These are phyloP conservation scores for Periplaneta americana DNA, from an alignment of 1,140 invertebrate species.

Conservation along the genomic window DNA sequence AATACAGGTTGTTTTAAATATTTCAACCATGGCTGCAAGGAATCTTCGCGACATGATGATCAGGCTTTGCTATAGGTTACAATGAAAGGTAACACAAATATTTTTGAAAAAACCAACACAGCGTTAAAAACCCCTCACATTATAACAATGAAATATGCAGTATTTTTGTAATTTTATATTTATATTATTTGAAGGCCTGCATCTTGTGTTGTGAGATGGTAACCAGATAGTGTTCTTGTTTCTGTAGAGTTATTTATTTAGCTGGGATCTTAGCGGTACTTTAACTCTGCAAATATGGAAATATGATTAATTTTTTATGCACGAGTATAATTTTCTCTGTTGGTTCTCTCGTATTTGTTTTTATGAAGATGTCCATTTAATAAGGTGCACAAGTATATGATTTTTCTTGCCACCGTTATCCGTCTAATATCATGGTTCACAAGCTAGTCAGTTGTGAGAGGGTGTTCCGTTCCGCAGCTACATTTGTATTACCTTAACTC, in stretches of 20 bases:
- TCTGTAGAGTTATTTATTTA: neutral
- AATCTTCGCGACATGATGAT: neutral
- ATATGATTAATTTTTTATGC: neutral
- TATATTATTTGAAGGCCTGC: neutral
- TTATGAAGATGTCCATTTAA: neutral
- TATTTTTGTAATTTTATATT: neutral
- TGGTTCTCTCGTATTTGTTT: neutral
- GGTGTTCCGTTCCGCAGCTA: neutral
- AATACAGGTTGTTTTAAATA: slow-evolving; percentile 1
- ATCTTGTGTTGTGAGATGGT: neutral
- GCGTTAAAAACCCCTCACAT: neutral
- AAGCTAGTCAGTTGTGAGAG: neutral
- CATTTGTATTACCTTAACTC: neutral
- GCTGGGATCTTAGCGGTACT: neutral
- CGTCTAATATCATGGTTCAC: neutral
- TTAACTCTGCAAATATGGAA: neutral
- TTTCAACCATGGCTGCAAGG: slow-evolving; percentile 3
- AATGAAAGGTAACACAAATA: neutral
- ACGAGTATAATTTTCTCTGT: neutral
- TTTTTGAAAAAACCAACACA: neutral
- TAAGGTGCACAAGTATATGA: neutral
- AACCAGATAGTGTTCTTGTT: neutral
- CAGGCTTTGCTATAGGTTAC: neutral
- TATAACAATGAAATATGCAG: neutral
- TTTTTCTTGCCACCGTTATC: neutral